Conservation (phyloP, 2,888 invertebrate genomes). For the Drosophila tanythrix region DNA sequence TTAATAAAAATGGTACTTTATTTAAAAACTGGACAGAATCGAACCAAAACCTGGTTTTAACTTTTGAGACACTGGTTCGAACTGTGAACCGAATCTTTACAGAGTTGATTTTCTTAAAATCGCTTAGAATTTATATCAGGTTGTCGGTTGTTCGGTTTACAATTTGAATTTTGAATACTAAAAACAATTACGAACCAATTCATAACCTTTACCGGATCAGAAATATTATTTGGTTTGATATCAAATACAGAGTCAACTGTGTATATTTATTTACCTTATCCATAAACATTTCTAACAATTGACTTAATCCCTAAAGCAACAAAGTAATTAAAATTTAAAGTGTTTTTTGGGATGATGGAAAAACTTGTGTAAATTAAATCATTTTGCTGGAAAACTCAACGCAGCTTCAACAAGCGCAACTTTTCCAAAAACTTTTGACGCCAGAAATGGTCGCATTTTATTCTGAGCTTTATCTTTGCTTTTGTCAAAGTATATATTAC, state of each 20-base stretch:
- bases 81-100: not conserved
- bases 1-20: not conserved
- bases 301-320: not conserved
- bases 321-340: not conserved
- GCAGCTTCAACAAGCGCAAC: constrained; percentile 47
- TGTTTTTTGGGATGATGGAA: not conserved
- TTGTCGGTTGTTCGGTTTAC: not conserved
- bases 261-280: not conserved
- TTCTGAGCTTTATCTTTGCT: constrained; percentile 43
- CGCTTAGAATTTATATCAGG: not conserved
- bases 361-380: constrained; percentile 67
- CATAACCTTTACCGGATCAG: not conserved
- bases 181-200: not conserved
- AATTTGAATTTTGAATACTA: too few species aligned
- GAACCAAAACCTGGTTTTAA: not conserved
- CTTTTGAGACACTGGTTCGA: not conserved
- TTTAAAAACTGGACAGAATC: not conserved
- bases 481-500: constrained; percentile 64
- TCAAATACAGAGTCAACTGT: not conserved
- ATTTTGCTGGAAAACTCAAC: constrained; percentile 56
- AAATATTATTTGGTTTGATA: not conserved
- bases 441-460: constrained; percentile 37
- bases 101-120: not conserved
- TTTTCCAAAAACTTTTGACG: constrained; percentile 64
- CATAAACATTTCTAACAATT: not conserved